phyloP scores from a whole-genome alignment of 2,113 vertebrate species.

The Hyla sarda region DNA sequence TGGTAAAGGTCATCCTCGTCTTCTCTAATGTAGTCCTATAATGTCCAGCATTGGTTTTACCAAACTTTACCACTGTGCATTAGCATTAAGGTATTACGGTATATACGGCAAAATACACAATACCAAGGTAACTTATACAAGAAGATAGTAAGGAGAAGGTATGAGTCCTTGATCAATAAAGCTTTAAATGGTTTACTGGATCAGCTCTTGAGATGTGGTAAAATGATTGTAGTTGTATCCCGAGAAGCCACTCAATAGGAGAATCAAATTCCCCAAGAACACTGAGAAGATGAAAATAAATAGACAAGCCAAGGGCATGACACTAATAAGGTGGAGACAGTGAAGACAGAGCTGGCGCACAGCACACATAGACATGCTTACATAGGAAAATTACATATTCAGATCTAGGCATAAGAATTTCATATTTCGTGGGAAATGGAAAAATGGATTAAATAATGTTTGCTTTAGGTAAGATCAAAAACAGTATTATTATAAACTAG shows the following conservation, averaged over 20 bases:
- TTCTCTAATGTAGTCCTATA: not conserved
- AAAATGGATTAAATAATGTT: not conserved
- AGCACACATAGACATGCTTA: not conserved
- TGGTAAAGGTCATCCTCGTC: not conserved
- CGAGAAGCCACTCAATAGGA: not conserved
- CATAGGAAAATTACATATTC: not conserved
- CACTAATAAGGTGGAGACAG: not conserved
- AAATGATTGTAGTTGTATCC: not conserved
- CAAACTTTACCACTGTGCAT: not conserved
- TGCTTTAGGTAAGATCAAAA: not conserved
- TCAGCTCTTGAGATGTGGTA: slow-evolving; percentile 29
- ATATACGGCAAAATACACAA: not conserved
- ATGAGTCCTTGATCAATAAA: slow-evolving; percentile 6
- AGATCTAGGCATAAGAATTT: not conserved
- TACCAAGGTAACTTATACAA: not conserved
- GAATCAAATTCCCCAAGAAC: slow-evolving; percentile 27
- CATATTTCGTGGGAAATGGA: not conserved
- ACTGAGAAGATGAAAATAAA: slow-evolving; percentile 24
- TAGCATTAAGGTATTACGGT: not conserved
- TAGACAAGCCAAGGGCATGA: slow-evolving; percentile 37
- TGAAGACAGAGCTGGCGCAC: not conserved
- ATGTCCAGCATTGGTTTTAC: not conserved
- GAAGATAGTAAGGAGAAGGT: not conserved
- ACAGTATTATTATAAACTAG: slow-evolving; percentile 5
- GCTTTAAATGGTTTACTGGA: not conserved